Conservation (phyloP, 2,888 invertebrate species). For the Altica lythri region DNA sequence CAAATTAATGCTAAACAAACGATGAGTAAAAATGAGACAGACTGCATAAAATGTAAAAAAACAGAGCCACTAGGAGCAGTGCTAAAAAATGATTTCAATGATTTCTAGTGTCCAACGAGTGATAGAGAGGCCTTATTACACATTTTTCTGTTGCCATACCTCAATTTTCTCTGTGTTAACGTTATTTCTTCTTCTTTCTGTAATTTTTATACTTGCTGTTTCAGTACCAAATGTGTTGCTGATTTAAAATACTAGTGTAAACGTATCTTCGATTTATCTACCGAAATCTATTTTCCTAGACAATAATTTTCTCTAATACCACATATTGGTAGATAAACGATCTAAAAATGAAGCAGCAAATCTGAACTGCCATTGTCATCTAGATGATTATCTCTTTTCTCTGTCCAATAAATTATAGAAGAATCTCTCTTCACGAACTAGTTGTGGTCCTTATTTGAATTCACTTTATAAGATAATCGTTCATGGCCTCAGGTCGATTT, state of each 20-base stretch:
- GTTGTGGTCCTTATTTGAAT: constrained; percentile 20
- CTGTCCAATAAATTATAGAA: constrained; percentile 31
- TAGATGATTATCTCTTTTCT: constrained; percentile 30
- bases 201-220: no score
- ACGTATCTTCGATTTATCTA: constrained; percentile 32
- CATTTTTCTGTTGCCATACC: no score
- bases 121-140: no score
- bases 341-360: constrained; percentile 27
- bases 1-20: no score
- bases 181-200: no score
- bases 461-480: constrained; percentile 21
- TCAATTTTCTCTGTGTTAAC: no score
- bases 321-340: constrained; percentile 34
- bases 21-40: no score
- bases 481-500: constrained; percentile 10
- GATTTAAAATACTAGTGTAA: constrained; percentile 1
- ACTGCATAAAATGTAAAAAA: no score
- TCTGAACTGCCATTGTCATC: constrained; percentile 33
- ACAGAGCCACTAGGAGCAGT: no score
- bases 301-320: constrained; percentile 34
- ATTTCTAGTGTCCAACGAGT: no score
- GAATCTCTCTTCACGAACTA: constrained; percentile 32
- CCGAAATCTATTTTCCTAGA: constrained; percentile 30
- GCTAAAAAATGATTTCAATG: no score
- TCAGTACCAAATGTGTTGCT: no score